Base-by-base conservation (phyloP, 2,797 vertebrate genomes). In the Rhynchotus rufescens region DNA sequence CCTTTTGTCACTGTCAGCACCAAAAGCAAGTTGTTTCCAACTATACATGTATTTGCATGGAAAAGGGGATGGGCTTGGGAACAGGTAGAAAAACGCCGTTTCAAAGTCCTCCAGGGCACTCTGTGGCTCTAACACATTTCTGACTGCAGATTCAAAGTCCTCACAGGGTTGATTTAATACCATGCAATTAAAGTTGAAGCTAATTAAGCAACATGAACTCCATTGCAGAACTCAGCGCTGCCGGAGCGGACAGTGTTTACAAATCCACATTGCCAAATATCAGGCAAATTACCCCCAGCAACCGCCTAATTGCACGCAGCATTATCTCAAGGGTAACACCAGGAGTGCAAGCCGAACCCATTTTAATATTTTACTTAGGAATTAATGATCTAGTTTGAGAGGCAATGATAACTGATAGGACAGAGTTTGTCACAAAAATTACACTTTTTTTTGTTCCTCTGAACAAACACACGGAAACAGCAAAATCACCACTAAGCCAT, bases 141-240 rank as follows among this genome's bases (percentile, higher is more conserved):
- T 64, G 61, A 62, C 30, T 16, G 38, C 8, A 61, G 87, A 95
- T 90, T 92, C 77, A 86, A 88, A 76, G 52, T 23, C 34, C 4
- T 73, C 86, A 92, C 73, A 75, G 82, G 83, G 76, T 4, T 68
- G 52, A 89, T 81, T 90, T 73, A 76, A 88, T 20, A 65, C 34
- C 73, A 40, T 30, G 57, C 62, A 93, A 88, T 94, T 90, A 91
- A 13, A 92, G 28, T 87, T 69, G 86, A 62, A 74, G 61, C 71
- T 91, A 96, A 96, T 96, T 96, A 96, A 97, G 91, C 83, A 95
- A 84, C 34, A 71, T 25, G 59, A 92, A 77, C 59, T 74, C 71
- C 87, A 91, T 93, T 90, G 64, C 16, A 90, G 67, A 90, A 81
- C 51, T 80, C 92, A 93, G 23, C 20, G 28, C 7, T 57, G 34